Evolutionary conservation across 2,797 vertebrate genomes (phyloP), one percentile per base, ranked within the genome.

Genomic region (Tragelaphus eurycerus): DNA sequence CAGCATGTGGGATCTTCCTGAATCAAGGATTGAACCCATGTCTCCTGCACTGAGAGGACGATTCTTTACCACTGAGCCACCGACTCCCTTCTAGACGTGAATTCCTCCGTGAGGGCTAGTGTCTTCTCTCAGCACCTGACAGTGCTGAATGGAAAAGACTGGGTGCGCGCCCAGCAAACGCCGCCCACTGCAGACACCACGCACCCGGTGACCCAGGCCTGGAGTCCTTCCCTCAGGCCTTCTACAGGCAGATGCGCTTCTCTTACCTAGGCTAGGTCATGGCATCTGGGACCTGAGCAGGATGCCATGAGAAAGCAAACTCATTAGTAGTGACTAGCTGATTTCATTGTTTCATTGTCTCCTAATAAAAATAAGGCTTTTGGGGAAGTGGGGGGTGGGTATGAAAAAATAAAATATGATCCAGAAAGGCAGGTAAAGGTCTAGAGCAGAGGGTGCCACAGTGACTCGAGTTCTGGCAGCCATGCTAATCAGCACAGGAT

Each of bases 71-170:
- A 7, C 71, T 25, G 71, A 74, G 38, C 21, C 21, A 13, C 23
- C 12, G n/a, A 59, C 52, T 96, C 52, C 17, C 78, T 95, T 90
- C 67, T 46, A 92, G 89, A 96, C 74, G 12, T 52, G 62, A 93
- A 81, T 8, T 64, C 59, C 14, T 78, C 48, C 48, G 0, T 82
- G 76, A 87, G 34, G 62, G 21, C 29, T 74, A 2, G 1, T 34
- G 14, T 62, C 64, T 85, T 57, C 81, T 64, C 86, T 46, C 10
- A 60, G 48, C 79, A 88, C n/a, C 48, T 60, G 59, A 74, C 29
- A 43, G 62, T 79, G 60, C 25, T 38, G 54, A 81, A 64, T 0
- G 54, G 48, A 34, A 93, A 86, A 88, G 48, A 76, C 19, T 34
- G 9, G 27, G 10, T 29, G 31, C 15, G 3, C 21, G 29, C 48